Evolutionary conservation across 2,888 invertebrate species (phyloP).

Genomic region (Agrochola macilenta): DNA sequence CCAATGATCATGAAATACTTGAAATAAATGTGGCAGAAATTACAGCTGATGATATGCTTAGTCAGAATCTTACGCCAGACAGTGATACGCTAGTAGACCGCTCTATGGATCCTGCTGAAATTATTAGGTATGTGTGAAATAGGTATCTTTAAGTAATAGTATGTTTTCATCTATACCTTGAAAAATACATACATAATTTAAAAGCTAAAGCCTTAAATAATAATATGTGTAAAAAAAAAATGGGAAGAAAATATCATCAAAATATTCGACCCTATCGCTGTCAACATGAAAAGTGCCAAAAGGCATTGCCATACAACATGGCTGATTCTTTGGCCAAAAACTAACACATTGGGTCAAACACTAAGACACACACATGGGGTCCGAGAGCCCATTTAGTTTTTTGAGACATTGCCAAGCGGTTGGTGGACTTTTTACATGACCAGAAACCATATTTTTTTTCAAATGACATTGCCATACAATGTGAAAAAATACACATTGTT

Average conservation of each 20-base stretch:
- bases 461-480: background rate
- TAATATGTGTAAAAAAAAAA: background rate
- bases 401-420: background rate
- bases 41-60: conserved; percentile 61
- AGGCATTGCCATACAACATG: background rate
- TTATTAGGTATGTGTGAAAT: conserved; percentile 50
- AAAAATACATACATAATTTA: background rate
- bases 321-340: background rate
- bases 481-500: background rate
- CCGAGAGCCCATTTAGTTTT: no score
- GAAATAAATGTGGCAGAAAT: conserved; percentile 72
- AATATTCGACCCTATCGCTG: background rate
- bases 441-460: background rate
- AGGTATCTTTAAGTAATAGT: background rate
- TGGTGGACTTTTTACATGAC: background rate
- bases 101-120: conserved; percentile 63
- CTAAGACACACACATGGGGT: background rate
- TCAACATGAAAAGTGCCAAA: background rate
- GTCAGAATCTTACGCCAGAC: conserved; percentile 28
- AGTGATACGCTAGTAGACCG: conserved; percentile 35
- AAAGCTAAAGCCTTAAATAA: background rate
- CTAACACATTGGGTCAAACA: background rate
- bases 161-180: background rate
- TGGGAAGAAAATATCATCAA: background rate
- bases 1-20: conserved; percentile 69